Conservation (phyloP, 2,113 vertebrate genomes). For the Neolamprologus modestus region DNA sequence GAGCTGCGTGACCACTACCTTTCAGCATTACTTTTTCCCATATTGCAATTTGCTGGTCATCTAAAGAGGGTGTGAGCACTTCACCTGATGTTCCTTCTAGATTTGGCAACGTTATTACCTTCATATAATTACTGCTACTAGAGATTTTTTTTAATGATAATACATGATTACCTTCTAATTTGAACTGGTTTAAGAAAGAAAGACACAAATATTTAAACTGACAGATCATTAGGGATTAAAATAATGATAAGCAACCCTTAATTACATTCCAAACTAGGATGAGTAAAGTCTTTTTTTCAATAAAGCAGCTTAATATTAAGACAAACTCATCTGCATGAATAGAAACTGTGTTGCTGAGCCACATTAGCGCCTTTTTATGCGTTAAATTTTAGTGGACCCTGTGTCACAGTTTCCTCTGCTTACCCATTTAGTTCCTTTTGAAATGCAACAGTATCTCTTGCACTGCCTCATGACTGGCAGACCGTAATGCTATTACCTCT, state of each 20-base stretch:
- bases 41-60: background rate
- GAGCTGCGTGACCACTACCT: background rate
- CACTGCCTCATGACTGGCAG: slow-evolving; percentile 43
- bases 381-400: background rate
- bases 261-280: background rate
- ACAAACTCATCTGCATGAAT: background rate
- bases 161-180: background rate
- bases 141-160: background rate
- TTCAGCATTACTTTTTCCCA: background rate
- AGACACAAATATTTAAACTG: background rate
- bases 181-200: background rate
- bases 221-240: background rate
- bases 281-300: background rate
- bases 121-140: background rate
- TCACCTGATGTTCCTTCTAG: background rate
- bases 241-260: background rate
- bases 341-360: background rate
- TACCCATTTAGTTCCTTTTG: slow-evolving; percentile 6
- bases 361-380: background rate
- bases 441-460: slow-evolving; percentile 35
- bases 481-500: slow-evolving; percentile 57
- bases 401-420: background rate
- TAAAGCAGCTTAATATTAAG: background rate
- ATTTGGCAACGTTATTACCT: background rate
- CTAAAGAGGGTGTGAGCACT: background rate